Base-by-base conservation (phyloP, 2,113 vertebrate genomes). In the Menidia beryllina region DNA sequence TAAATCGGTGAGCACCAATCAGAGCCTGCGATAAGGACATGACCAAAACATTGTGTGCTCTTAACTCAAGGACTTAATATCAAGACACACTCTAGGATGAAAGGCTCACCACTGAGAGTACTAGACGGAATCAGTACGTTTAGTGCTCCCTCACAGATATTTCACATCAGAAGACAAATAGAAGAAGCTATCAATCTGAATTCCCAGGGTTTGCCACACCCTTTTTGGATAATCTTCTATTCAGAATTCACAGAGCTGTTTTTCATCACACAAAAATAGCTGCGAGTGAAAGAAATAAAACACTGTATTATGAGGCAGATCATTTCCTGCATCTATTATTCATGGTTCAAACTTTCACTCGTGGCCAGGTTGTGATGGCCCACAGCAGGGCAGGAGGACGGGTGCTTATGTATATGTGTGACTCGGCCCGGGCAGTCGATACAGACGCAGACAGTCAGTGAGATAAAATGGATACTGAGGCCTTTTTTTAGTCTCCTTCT, bases 311-410 rank as follows among this genome's bases (percentile, higher is more conserved):
- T 69, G 39, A 81, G 82, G 38, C 26, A 74, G 66, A 89, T 88
- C 23, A 54, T 85, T 81, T 68, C 67, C 84, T 72, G 7, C 55
- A 91, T 89, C 65, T 72, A 82, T 90, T 83, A 88, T 86, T 86
- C 47, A 88, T 84, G 52, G 34, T 36, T 51, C 26, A 72, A 79
- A 67, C 48, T 57, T 83, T 25, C 49, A 69, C 57, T 53, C 36
- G 19, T 84, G 66, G 57, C 67, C 54, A 21, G 81, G 53, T 63
- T 78, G 54, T 72, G 69, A 67, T 51, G 55, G 77, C 63, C 74
- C 59, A 53, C 55, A 62, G 66, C 64, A 53, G 58, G 19, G 45
- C 27, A 49, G 58, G 60, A 50, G 12, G 58, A 62, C 3, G 5
- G 27, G 56, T 71, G 71, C 77, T 71, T 58, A 73, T 74, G 72